phyloP scores from a whole-genome alignment of 92 coral and sea anemone genomes.

The Muricea muricata region DNA sequence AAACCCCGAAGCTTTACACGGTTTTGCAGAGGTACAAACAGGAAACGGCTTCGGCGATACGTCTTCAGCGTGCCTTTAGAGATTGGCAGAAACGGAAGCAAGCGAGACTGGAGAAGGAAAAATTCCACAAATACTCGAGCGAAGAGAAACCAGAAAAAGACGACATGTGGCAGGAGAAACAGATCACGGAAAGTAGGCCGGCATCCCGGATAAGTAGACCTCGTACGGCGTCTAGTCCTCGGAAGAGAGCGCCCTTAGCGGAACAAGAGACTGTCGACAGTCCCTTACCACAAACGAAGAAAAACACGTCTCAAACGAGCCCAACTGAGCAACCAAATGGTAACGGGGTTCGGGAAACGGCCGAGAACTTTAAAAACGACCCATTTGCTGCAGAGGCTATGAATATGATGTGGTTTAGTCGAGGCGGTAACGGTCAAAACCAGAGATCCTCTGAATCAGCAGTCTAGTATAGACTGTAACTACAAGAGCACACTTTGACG shows the following conservation, averaged over 20 bases:
- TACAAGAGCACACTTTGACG: slow-evolving; percentile 28
- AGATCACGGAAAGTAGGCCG: slow-evolving; percentile 42
- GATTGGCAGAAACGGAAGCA: slow-evolving; percentile 70
- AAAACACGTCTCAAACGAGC: not conserved
- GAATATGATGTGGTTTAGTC: slow-evolving; percentile 45
- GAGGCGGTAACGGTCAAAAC: slow-evolving; percentile 24
- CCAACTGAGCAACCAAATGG: slow-evolving; percentile 6
- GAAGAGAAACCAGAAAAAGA: slow-evolving; percentile 75
- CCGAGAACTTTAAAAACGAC: slow-evolving; percentile 45
- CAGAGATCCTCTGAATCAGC: slow-evolving; percentile 40
- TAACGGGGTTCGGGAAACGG: slow-evolving; percentile 26
- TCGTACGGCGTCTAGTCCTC: slow-evolving; percentile 21
- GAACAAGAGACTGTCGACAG: slow-evolving; percentile 5
- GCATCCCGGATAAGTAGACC: slow-evolving; percentile 20
- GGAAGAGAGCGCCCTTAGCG: slow-evolving; percentile 25
- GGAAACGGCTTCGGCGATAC: slow-evolving; percentile 74
- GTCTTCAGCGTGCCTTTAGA: slow-evolving; percentile 85
- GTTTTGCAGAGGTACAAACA: slow-evolving; percentile 64
- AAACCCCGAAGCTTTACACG: slow-evolving; percentile 63
- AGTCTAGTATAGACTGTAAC: slow-evolving; percentile 7
- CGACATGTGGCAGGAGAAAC: slow-evolving; percentile 76
- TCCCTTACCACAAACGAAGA: slow-evolving; percentile 19
- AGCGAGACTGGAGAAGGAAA: slow-evolving; percentile 59
- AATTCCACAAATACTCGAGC: slow-evolving; percentile 75
- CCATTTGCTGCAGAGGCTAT: slow-evolving; percentile 39